Evolutionary conservation across 1,140 invertebrate genomes (phyloP), one percentile per base, ranked within the genome.

Genomic region (Ceratina australensis): DNA sequence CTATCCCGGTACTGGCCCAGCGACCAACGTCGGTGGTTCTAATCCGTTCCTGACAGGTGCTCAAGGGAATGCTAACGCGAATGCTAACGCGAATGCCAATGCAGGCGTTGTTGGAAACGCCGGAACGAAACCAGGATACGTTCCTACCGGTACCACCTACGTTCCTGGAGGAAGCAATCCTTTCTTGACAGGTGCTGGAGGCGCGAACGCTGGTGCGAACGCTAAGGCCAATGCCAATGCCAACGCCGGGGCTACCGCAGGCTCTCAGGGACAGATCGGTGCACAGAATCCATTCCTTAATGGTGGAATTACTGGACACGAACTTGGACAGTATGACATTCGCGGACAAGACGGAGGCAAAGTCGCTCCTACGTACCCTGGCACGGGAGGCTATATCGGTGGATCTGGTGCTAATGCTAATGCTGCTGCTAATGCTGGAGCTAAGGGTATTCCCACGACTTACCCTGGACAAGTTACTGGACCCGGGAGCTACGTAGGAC

Each of bases 391-490:
- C 28, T 33, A 33, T 33, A 33, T 5, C 5, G 28, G 28, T 33
- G 28, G 18, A 16, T 20, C n/a, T n/a, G 72, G 20, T 15, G n/a
- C 26, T 28, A 72, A 54, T 7, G 54, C 72, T 1, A 61, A 67
- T n/a, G 75, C 82, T 4, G 78, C 28, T 33, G 28, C 28, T 33
- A 33, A 33, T 33, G 28, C 28, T 5, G 28, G 28, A 33, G 28
- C 28, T 33, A 33, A 33, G 28, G 28, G 28, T 33, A 33, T 33
- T 5, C 28, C 28, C 5, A 33, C 28, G 28, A 33, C 33, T 60
- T 22, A 28, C 20, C 20, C 28, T 33, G 28, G 28, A 8, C 1
- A 15, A 57, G n/a, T 57, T 57, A 5, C 54, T 24, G n/a, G 20
- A 59, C 22, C 24, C 13, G 50, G 50, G 15, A 26, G 22, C 4